Conservation (phyloP, 2,888 invertebrate species). For the Augochlorella aurata region DNA sequence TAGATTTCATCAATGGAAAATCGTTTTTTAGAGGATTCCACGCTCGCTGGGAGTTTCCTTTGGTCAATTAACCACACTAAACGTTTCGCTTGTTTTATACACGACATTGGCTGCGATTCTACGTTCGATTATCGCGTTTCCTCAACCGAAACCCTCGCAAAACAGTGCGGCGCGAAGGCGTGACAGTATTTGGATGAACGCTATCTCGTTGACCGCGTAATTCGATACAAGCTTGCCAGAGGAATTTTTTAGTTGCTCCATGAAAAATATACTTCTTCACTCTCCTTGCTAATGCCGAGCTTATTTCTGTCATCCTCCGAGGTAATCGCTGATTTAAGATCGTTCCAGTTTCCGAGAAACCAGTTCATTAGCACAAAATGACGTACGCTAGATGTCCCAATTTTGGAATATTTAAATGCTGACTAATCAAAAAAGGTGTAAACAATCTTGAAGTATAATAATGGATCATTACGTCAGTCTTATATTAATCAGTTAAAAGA, state of each 20-base stretch:
- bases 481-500: too few relatives aligned
- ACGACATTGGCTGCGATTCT: conserved; percentile 37
- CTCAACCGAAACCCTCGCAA: conserved; percentile 15
- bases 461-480: too few relatives aligned
- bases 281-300: background rate
- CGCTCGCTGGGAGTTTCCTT: conserved; percentile 20
- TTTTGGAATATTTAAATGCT: too few relatives aligned
- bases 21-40: background rate
- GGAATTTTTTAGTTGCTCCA: conserved; percentile 7
- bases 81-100: conserved; percentile 45
- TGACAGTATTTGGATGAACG: conserved; percentile 45
- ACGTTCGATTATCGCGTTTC: conserved; percentile 48
- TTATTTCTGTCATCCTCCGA: background rate
- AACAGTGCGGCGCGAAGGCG: conserved; percentile 12
- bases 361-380: background rate
- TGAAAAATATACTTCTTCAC: conserved; percentile 18
- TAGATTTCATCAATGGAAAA: background rate
- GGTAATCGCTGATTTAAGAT: conserved; percentile 43
- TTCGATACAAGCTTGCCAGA: background rate
- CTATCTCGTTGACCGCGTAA: conserved; percentile 13
- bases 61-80: conserved; percentile 33
- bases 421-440: too few relatives aligned
- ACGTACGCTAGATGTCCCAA: background rate
- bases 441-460: too few relatives aligned
- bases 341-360: background rate